phyloP scores from a whole-genome alignment of 2,113 vertebrate species.

The Platysternon megacephalum region DNA sequence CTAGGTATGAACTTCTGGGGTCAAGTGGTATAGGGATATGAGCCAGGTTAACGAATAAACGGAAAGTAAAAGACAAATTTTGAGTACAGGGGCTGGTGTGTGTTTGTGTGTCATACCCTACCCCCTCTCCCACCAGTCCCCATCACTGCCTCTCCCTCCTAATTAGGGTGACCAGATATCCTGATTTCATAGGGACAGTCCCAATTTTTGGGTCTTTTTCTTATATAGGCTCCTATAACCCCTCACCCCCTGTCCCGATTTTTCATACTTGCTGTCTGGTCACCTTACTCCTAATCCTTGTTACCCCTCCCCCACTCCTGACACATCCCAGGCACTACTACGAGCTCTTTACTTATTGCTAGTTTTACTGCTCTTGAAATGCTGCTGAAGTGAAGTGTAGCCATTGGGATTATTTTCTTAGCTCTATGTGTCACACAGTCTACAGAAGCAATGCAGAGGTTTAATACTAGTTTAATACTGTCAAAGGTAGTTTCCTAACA shows the following conservation, averaged over 20 bases:
- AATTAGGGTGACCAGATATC: no score
- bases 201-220: no score
- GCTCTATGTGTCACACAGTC: neutral
- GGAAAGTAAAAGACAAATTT: neutral
- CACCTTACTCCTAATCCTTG: neutral
- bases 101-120: neutral
- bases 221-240: no score
- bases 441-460: neutral
- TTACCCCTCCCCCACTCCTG: neutral
- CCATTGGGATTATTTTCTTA: slow-evolving; percentile 56
- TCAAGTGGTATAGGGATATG: fast-evolving
- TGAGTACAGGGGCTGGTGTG: neutral
- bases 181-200: no score
- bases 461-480: neutral
- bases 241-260: no score
- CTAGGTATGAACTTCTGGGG: neutral
- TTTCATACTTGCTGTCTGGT: no score
- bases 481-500: neutral
- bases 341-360: slow-evolving; percentile 8
- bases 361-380: slow-evolving; percentile 62
- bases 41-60: neutral
- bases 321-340: neutral
- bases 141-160: neutral
- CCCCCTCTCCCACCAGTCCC: neutral
- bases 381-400: slow-evolving; percentile 20